Percentiles rank a stretch among this genome's conserved stretches.
Evolutionary conservation across 2,113 vertebrate species (phyloP).

Genomic region (Alces alces): DNA sequence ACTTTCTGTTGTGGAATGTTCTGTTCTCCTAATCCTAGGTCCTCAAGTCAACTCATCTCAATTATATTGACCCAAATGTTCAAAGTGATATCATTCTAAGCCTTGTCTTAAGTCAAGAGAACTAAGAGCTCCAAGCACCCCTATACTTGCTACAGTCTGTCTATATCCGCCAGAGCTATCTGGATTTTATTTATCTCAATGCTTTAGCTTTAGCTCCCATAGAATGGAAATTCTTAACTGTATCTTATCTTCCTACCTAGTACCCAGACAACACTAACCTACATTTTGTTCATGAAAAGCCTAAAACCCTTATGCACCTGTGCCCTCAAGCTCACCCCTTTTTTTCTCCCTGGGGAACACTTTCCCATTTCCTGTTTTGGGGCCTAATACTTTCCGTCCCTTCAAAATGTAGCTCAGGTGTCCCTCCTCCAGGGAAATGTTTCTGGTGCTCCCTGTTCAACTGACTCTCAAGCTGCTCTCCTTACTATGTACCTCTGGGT

Average conservation of each 20-base stretch:
- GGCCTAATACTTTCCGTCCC: not conserved
- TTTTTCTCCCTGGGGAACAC: not conserved
- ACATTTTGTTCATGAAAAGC: not conserved
- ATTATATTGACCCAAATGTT: not conserved
- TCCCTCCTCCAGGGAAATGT: no score
- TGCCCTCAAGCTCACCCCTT: accelerated
- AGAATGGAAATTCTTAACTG: not conserved
- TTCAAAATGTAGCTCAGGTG: not conserved
- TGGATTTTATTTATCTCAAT: not conserved
- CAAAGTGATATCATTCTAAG: not conserved
- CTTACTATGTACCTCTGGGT: not conserved
- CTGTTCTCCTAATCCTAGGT: not conserved
- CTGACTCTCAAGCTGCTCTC: not conserved
- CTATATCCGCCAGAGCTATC: no score
- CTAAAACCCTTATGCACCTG: not conserved
- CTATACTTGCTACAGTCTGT: not conserved
- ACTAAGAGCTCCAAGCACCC: not conserved
- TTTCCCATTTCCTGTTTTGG: not conserved
- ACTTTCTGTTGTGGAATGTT: not conserved
- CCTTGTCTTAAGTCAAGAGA: not conserved
- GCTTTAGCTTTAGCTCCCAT: not conserved
- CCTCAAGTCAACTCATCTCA: not conserved
- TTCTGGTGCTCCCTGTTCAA: not conserved
- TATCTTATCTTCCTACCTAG: not conserved
- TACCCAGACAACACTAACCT: not conserved